Evolutionary conservation across 2,888 invertebrate genomes (phyloP).

Genomic region (Geotrupes spiniger): DNA sequence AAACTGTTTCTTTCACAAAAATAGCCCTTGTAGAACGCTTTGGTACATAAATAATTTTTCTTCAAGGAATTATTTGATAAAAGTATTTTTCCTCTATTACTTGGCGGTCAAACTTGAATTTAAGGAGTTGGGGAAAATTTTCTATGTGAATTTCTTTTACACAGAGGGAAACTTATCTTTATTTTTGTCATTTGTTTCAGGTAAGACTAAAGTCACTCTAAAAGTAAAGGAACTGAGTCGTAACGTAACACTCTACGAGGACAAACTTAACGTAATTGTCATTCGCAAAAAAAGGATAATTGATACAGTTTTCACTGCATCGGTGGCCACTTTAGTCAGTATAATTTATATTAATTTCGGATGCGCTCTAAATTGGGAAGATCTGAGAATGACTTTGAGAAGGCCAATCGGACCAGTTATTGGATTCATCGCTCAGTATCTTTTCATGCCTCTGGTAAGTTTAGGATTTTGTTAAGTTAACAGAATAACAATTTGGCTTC

Average conservation of each 20-base stretch:
- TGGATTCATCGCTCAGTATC: constrained; percentile 75
- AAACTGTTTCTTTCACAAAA: background rate
- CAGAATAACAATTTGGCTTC: constrained; percentile 32
- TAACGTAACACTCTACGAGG: constrained; percentile 6
- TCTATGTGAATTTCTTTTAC: too few relatives aligned
- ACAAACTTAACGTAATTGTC: constrained; percentile 35
- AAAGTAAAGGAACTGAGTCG: constrained; percentile 23
- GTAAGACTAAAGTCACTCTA: constrained; percentile 37
- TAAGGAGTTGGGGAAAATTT: too few relatives aligned
- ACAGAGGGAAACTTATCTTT: too few relatives aligned
- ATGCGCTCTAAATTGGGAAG: constrained; percentile 77
- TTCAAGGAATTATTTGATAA: too few relatives aligned
- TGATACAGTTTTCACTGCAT: constrained; percentile 71
- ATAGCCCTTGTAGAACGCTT: background rate
- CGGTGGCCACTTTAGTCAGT: constrained; percentile 73
- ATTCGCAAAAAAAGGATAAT: constrained; percentile 56
- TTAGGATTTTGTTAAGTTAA: too few relatives aligned
- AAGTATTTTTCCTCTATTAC: too few relatives aligned
- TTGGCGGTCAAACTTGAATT: too few relatives aligned
- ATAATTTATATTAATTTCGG: constrained; percentile 89
- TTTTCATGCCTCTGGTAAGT: constrained; percentile 82
- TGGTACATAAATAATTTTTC: too few relatives aligned
- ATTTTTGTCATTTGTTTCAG: constrained; percentile 27
- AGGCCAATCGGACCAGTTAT: constrained; percentile 76
- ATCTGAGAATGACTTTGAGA: constrained; percentile 63